A percentile compares a stretch with the other conserved stretches of the same genome.
Conservation (phyloP, 2,888 invertebrate species). For the Hirudinaria manillensis region DNA sequence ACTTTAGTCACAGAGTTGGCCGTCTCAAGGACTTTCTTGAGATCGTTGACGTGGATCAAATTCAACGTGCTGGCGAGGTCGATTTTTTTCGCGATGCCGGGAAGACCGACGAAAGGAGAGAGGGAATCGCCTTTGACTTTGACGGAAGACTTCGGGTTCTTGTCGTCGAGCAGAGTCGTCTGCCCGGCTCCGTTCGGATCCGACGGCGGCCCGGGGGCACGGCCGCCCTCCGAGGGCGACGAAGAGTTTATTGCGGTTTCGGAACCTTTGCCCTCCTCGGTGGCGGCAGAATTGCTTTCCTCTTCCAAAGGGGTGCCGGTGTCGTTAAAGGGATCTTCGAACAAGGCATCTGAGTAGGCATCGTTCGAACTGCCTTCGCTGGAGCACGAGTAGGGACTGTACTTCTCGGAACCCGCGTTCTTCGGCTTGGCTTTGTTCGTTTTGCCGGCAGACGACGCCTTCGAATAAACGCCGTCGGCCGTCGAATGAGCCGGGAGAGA, state of each 20-base stretch:
- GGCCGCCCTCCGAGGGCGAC: background rate
- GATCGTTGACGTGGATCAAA: conserved; percentile 32
- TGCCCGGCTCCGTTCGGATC: no score
- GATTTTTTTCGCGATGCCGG: conserved; percentile 14
- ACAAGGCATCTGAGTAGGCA: conserved; percentile 23
- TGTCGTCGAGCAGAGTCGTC: background rate
- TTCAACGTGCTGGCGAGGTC: conserved; percentile 26
- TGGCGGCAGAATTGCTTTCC: conserved; percentile 5
- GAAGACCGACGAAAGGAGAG: background rate
- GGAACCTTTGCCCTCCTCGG: background rate
- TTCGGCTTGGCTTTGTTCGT: background rate
- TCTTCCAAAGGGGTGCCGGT: conserved; percentile 11
- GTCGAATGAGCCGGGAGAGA: background rate
- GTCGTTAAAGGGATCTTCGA: conserved; percentile 22
- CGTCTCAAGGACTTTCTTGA: conserved; percentile 34
- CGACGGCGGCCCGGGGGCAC: no score
- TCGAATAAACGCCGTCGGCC: background rate
- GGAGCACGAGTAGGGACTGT: conserved; percentile 26
- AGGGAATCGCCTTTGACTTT: background rate
- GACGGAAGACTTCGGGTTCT: no score
- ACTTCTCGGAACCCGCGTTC: conserved; percentile 13
- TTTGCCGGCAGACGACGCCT: background rate
- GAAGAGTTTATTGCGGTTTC: background rate
- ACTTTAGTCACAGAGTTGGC: conserved; percentile 8
- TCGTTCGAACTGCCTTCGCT: conserved; percentile 25